phyloP scores from a whole-genome alignment of 2,113 vertebrate species.

The Cettia cetti region DNA sequence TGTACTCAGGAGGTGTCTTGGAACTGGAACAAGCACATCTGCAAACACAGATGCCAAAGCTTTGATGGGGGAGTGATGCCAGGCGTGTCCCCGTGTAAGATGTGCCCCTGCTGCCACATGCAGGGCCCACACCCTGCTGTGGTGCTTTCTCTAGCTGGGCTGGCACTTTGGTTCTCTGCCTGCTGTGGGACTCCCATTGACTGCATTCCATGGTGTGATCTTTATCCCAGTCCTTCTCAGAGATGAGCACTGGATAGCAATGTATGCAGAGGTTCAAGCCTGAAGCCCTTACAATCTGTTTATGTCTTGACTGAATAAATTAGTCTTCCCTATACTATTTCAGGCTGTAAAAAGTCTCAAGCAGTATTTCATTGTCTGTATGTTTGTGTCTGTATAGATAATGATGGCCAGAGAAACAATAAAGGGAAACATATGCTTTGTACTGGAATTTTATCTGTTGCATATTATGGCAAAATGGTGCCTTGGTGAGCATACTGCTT shows the following conservation, averaged over 20 bases:
- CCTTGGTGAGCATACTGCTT: not conserved
- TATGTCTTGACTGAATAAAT: not conserved
- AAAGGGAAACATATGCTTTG: not conserved
- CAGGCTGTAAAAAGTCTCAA: not conserved
- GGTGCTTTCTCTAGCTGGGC: not conserved
- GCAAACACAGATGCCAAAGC: accelerated
- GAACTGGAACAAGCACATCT: accelerated
- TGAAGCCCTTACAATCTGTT: not conserved
- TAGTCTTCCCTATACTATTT: not conserved
- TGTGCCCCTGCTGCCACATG: not conserved
- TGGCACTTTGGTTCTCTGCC: not conserved
- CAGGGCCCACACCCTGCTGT: not conserved
- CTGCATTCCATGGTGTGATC: not conserved
- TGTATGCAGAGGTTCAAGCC: not conserved
- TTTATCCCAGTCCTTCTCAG: not conserved
- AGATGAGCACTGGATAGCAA: not conserved
- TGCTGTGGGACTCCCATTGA: not conserved
- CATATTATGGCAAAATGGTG: not conserved
- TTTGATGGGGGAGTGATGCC: not conserved
- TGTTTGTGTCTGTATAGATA: not conserved
- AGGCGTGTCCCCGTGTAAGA: not conserved
- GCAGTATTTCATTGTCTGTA: not conserved
- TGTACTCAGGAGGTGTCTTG: not conserved
- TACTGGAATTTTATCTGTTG: not conserved
- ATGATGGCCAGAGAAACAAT: not conserved